Conservation (phyloP, 2,113 vertebrate species). For the Serinus canaria region DNA sequence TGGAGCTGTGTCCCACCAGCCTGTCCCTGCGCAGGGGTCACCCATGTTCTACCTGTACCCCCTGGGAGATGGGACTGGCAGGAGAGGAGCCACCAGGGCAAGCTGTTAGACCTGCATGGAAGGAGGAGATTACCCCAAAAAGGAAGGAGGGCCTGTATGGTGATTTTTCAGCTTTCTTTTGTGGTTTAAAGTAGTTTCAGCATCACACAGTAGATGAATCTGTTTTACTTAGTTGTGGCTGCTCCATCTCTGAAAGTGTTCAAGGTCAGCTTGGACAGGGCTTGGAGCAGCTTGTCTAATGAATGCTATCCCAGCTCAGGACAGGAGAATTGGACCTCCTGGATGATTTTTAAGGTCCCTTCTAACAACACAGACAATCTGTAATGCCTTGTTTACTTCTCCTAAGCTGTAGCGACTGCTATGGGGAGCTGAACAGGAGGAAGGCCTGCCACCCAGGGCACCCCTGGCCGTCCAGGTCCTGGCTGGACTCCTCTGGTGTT, state of each 20-base stretch:
- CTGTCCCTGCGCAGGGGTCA: neutral
- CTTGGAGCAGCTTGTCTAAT: neutral
- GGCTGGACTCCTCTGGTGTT: rapidly evolving
- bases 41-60: rapidly evolving
- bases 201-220: neutral
- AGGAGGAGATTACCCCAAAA: neutral
- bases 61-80: neutral
- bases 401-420: rapidly evolving
- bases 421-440: neutral
- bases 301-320: neutral
- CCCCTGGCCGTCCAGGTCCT: neutral
- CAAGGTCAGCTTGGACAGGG: neutral
- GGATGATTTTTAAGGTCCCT: neutral
- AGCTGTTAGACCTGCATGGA: rapidly evolving
- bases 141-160: rapidly evolving
- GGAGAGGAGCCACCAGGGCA: neutral
- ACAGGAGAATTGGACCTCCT: neutral
- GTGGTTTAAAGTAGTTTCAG: neutral
- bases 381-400: neutral
- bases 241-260: neutral
- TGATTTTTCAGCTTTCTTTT: neutral
- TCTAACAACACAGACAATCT: neutral
- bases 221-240: neutral
- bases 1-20: neutral
- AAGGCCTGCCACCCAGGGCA: neutral